Conservation (phyloP, 2,113 vertebrate species). For the Euleptes europaea region DNA sequence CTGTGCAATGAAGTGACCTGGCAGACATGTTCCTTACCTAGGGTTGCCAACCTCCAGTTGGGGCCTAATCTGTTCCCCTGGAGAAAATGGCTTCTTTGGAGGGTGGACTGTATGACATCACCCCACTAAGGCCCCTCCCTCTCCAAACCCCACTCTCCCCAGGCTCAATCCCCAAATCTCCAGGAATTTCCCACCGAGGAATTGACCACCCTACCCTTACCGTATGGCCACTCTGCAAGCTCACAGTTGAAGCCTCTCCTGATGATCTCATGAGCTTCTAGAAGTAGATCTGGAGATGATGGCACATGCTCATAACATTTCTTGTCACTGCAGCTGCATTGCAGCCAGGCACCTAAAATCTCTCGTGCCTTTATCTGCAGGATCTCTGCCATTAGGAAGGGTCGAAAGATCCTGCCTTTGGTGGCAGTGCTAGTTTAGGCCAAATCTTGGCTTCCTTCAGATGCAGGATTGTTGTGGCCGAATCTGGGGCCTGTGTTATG, state of each 20-base stretch:
- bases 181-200: too few species aligned
- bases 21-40: background rate
- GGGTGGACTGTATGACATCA: too few species aligned
- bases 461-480: background rate
- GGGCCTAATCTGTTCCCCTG: too few species aligned
- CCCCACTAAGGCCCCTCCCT: too few species aligned
- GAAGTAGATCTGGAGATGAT: background rate
- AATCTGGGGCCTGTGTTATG: background rate
- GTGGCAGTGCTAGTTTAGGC: background rate
- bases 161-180: too few species aligned
- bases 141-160: too few species aligned
- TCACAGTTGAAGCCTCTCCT: background rate
- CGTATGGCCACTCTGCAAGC: too few species aligned
- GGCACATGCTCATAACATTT: background rate
- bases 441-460: background rate
- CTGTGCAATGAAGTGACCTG: background rate
- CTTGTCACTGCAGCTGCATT: background rate
- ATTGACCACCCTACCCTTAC: too few species aligned
- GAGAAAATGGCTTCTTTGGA: fast-evolving
- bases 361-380: background rate
- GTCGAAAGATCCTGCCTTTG: too few species aligned
- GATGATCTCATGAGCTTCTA: background rate
- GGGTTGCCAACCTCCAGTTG: too few species aligned
- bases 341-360: background rate
- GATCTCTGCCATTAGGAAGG: background rate